Conservation (phyloP, 1,140 invertebrate genomes). For the Calosoma granatense region DNA sequence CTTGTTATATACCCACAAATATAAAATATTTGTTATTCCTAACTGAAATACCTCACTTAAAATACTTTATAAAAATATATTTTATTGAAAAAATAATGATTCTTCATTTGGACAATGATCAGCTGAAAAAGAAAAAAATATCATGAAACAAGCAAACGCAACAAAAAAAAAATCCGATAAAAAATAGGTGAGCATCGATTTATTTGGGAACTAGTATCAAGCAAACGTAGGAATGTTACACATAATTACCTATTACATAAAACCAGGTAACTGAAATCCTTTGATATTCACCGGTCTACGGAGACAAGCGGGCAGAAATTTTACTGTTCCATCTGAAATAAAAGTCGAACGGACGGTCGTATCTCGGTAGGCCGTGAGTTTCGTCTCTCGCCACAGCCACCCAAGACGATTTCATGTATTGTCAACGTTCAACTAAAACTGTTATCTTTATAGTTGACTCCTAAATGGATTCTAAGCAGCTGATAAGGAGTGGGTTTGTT, state of each 20-base stretch:
- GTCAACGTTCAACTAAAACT: neutral
- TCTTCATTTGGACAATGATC: too few species aligned
- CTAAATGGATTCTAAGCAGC: neutral
- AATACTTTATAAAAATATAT: too few species aligned
- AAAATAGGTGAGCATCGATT: neutral
- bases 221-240: constrained; percentile 1
- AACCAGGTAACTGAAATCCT: neutral
- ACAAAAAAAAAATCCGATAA: too few species aligned
- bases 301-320: neutral
- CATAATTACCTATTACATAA: neutral
- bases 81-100: too few species aligned
- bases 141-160: too few species aligned
- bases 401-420: neutral
- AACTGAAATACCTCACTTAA: too few species aligned
- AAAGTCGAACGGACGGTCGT: neutral
- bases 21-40: too few species aligned
- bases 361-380: too few species aligned
- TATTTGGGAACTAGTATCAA: neutral
- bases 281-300: neutral
- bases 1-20: too few species aligned
- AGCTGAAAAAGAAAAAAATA: too few species aligned
- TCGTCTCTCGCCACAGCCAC: too few species aligned
- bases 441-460: neutral
- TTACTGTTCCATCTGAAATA: neutral
- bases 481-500: neutral